Conservation (phyloP, 2,797 vertebrate genomes). For the Acanthornis magna region DNA sequence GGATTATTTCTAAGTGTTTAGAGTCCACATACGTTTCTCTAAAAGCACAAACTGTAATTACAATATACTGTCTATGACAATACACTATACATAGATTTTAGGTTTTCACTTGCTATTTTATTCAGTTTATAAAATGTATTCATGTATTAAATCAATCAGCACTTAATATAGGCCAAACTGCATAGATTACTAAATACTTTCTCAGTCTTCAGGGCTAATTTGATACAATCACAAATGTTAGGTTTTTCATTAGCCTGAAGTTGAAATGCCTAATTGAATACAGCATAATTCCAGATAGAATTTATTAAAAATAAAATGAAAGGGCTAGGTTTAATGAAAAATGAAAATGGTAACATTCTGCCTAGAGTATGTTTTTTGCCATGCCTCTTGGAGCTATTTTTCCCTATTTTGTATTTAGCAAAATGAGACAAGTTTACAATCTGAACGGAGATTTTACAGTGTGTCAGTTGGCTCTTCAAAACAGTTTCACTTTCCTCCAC, state of each 20-base stretch:
- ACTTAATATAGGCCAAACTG: neutral
- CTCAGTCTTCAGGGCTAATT: constrained; percentile 15
- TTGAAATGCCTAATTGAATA: constrained; percentile 22
- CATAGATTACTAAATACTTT: neutral
- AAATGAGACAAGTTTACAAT: neutral
- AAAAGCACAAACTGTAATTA: neutral
- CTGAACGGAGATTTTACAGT: neutral
- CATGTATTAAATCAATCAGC: neutral
- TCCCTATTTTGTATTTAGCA: neutral
- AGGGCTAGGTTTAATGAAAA: neutral
- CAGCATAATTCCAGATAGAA: neutral
- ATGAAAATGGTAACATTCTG: neutral
- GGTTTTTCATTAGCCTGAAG: constrained; percentile 1
- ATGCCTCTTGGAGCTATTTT: neutral
- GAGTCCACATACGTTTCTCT: neutral
- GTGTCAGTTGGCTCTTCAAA: neutral
- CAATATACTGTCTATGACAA: neutral
- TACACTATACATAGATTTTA: neutral
- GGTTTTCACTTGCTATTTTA: neutral
- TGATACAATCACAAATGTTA: neutral
- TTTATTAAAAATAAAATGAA: neutral
- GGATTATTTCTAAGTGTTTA: neutral
- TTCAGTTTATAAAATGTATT: neutral
- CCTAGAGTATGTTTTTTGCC: neutral
- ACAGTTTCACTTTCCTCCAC: neutral